phyloP scores from a whole-genome alignment of 2,113 vertebrate species.

The Phyllostomus hastatus region DNA sequence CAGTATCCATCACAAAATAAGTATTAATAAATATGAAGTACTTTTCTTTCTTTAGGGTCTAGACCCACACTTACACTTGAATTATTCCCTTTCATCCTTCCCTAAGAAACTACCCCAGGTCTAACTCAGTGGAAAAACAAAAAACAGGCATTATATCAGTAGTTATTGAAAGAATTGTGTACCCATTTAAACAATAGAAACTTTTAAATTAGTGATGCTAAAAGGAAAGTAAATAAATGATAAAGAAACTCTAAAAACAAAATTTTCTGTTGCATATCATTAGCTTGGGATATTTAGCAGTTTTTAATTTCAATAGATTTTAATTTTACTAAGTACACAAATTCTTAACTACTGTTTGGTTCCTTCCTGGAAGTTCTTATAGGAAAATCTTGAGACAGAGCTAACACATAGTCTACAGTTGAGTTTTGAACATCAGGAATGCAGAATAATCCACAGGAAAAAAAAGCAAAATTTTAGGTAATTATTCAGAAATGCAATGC shows the following conservation, averaged over 20 bases:
- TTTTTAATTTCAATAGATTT: conserved; percentile 46
- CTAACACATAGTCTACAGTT: conserved; percentile 63
- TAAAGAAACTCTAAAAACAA: not conserved
- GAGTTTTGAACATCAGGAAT: conserved; percentile 71
- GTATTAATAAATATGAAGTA: not conserved
- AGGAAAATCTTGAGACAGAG: conserved; percentile 65
- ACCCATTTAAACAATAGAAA: not conserved
- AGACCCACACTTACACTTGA: not conserved
- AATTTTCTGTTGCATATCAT: conserved; percentile 73
- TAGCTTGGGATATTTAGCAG: conserved; percentile 68
- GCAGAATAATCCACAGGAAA: conserved; percentile 25
- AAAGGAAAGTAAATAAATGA: not conserved
- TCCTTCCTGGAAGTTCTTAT: conserved; percentile 62
- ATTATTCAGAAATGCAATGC: conserved; percentile 31
- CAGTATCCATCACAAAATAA: not conserved
- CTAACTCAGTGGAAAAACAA: not conserved
- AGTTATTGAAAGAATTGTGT: not conserved
- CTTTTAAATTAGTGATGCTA: not conserved
- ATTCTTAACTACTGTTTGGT: conserved; percentile 71
- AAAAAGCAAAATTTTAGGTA: not conserved
- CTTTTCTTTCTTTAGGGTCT: not conserved
- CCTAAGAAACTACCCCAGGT: not conserved
- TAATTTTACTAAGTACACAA: conserved; percentile 21
- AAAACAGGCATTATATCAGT: not conserved
- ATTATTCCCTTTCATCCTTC: not conserved